These are phyloP conservation scores for Hylomyscus alleni DNA, from an alignment of 2,797 vertebrate genomes.

Conservation along the genomic window DNA sequence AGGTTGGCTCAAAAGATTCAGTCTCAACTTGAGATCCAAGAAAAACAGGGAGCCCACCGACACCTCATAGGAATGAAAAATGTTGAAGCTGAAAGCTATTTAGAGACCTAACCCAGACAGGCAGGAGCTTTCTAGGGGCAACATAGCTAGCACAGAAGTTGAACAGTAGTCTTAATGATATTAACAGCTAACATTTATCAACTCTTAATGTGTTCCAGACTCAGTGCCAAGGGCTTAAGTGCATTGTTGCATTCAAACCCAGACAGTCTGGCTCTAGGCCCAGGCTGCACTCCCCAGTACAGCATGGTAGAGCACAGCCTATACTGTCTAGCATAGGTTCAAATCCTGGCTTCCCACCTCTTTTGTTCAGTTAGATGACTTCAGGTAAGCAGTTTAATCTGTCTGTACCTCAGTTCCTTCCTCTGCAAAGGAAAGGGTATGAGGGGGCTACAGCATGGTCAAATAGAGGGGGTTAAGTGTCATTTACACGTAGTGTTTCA, in stretches of 20 bases:
- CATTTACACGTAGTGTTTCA: neutral
- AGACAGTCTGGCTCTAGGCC: constrained; percentile 79
- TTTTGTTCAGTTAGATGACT: neutral
- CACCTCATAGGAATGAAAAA: constrained; percentile 27
- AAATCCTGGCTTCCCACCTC: constrained; percentile 30
- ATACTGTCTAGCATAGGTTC: constrained; percentile 54
- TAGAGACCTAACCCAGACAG: constrained; percentile 67
- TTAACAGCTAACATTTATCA: constrained; percentile 84
- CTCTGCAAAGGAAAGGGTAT: neutral
- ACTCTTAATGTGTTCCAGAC: constrained; percentile 79
- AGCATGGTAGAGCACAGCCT: constrained; percentile 17
- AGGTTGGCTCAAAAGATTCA: constrained; percentile 33
- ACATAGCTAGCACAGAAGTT: constrained; percentile 16
- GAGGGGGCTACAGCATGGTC: neutral
- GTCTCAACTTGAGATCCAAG: constrained; percentile 26
- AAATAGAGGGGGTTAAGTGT: constrained; percentile 17
- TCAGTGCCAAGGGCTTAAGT: constrained; percentile 76
- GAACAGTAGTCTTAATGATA: constrained; percentile 82
- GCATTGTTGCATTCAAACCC: constrained; percentile 73
- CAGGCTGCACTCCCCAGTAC: constrained; percentile 51
- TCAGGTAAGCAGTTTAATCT: constrained; percentile 26
- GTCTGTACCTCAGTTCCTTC: neutral
- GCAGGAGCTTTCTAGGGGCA: constrained; percentile 56
- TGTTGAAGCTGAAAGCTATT: constrained; percentile 61
- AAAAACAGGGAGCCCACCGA: constrained; percentile 47